Evolutionary conservation across 1,140 invertebrate species (phyloP).

Genomic region (Drosophila sproati): DNA sequence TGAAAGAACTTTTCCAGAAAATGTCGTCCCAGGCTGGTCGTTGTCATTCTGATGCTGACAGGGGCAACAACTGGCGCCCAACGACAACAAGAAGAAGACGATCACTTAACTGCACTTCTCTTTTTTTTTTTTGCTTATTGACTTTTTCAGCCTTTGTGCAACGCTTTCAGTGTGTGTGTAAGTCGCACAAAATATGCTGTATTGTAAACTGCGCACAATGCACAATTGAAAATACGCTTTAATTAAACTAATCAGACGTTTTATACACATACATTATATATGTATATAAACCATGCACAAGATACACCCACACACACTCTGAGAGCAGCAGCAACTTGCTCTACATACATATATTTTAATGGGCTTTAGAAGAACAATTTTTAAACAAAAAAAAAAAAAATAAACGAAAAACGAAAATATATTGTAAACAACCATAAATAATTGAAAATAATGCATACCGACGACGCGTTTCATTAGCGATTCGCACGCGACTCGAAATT

Average conservation of each 20-base stretch:
- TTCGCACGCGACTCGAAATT: constrained; percentile 1
- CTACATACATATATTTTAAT: constrained; percentile 50
- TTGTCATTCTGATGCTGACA: constrained; percentile 48
- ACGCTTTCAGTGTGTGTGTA: constrained; percentile 1
- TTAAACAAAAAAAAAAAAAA: constrained; percentile 20
- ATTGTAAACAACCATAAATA: constrained; percentile 13
- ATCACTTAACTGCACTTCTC: constrained; percentile 48
- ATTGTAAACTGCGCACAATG: constrained; percentile 68
- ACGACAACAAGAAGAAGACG: constrained; percentile 5
- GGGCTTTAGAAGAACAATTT: constrained; percentile 31
- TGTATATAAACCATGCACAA: constrained; percentile 43
- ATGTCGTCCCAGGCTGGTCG: constrained; percentile 70
- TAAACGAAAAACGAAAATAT: constrained; percentile 11
- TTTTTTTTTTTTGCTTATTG: constrained; percentile 29
- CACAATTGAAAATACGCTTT: constrained; percentile 76
- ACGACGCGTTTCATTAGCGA: constrained; percentile 34
- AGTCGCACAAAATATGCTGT: constrained; percentile 50
- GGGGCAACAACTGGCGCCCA: constrained; percentile 15
- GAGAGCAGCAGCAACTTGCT: constrained; percentile 9
- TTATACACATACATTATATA: constrained; percentile 41
- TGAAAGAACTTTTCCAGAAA: constrained; percentile 78
- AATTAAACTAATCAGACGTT: constrained; percentile 79
- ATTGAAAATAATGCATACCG: constrained; percentile 17
- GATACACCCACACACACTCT: constrained; percentile 55
- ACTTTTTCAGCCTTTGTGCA: constrained; percentile 38